Evolutionary conservation across 2,797 vertebrate genomes (phyloP).

Genomic region (Lepilemur septentrionalis): DNA sequence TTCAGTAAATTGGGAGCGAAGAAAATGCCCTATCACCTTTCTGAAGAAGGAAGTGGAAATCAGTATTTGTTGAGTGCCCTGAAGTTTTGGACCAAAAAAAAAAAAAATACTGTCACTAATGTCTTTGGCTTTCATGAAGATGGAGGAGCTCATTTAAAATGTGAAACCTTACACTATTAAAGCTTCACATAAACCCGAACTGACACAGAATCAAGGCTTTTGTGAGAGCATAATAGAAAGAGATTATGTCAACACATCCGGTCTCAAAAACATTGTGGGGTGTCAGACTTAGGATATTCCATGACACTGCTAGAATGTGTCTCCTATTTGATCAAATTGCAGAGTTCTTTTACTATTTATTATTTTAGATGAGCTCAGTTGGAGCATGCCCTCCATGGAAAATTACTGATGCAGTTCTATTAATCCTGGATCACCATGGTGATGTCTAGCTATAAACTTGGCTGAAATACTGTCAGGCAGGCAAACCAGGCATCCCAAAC

Average conservation of each 20-base stretch:
- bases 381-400: background rate
- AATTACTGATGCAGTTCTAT: background rate
- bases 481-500: background rate
- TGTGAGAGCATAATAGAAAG: background rate
- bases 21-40: background rate
- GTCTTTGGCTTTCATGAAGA: background rate
- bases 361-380: background rate
- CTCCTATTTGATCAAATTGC: background rate
- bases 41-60: background rate
- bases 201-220: conserved; percentile 20
- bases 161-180: background rate
- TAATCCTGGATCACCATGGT: background rate
- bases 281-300: background rate
- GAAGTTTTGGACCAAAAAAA: background rate
- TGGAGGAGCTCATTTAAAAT: conserved; percentile 6
- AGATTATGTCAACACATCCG: background rate
- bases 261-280: background rate
- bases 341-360: background rate
- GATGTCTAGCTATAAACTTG: background rate
- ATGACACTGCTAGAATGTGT: background rate
- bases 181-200: background rate
- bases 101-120: background rate
- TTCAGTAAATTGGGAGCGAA: background rate
- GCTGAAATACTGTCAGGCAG: background rate
- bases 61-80: background rate